phyloP scores from a whole-genome alignment of 2,888 invertebrate genomes.

The Drosophila austrosaltans region DNA sequence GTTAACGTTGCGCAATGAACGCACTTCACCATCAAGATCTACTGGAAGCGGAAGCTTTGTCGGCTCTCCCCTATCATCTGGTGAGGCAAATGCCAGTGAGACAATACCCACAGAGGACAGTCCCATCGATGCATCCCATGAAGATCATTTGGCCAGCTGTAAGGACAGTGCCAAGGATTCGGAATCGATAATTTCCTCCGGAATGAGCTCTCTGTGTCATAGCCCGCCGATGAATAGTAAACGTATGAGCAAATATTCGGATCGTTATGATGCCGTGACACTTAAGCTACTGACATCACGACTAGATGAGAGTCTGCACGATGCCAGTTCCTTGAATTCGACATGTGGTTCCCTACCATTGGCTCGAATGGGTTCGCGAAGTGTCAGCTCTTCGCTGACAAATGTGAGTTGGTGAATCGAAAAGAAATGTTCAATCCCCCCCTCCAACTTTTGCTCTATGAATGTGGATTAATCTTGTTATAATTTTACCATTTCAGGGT shows the following conservation, averaged over 20 bases:
- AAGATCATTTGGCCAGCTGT: slow-evolving; percentile 58
- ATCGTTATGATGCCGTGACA: slow-evolving; percentile 80
- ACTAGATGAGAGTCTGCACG: slow-evolving; percentile 73
- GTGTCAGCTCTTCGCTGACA: slow-evolving; percentile 78
- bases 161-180: slow-evolving; percentile 80
- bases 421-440: background rate
- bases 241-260: slow-evolving; percentile 80
- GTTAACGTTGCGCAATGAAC: slow-evolving; percentile 79
- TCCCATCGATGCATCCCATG: slow-evolving; percentile 16
- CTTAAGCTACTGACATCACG: slow-evolving; percentile 75
- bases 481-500: slow-evolving; percentile 84
- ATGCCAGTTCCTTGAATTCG: slow-evolving; percentile 77
- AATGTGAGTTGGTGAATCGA: slow-evolving; percentile 72
- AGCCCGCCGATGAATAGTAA: slow-evolving; percentile 79
- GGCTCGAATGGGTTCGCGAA: slow-evolving; percentile 72
- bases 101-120: slow-evolving; percentile 30
- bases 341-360: slow-evolving; percentile 70
- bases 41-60: slow-evolving; percentile 53
- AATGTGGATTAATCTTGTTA: background rate
- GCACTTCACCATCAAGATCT: slow-evolving; percentile 57
- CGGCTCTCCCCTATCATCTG: slow-evolving; percentile 60
- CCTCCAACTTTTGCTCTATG: background rate
- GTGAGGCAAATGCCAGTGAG: slow-evolving; percentile 46
- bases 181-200: slow-evolving; percentile 81
- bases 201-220: slow-evolving; percentile 81